A percentile compares a stretch with the other conserved stretches of the same genome.
Conservation (phyloP, 2,113 vertebrate species). For the Pangasianodon gigas region DNA sequence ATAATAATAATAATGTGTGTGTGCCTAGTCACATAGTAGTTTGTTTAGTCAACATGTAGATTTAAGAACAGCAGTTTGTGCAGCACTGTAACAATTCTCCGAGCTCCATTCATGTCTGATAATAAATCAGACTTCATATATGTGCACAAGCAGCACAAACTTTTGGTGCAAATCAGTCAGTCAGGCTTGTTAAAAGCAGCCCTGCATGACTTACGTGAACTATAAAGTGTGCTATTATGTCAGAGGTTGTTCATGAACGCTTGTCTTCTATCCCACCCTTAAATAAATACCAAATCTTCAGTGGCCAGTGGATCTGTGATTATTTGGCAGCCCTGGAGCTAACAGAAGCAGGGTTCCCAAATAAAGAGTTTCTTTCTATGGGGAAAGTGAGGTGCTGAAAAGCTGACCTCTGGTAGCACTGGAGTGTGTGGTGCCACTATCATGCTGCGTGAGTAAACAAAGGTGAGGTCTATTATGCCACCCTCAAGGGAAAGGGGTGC, state of each 20-base stretch:
- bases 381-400: constrained; percentile 72
- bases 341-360: constrained; percentile 67
- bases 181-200: constrained; percentile 51
- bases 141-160: constrained; percentile 35
- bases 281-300: constrained; percentile 71
- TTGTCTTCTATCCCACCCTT: constrained; percentile 66
- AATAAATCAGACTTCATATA: constrained; percentile 38
- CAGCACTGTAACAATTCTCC: constrained; percentile 27
- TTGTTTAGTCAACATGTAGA: neutral
- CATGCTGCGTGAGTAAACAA: constrained; percentile 67
- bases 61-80: neutral
- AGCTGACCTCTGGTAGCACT: constrained; percentile 68
- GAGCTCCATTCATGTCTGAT: constrained; percentile 14
- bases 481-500: constrained; percentile 18
- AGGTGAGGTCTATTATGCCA: constrained; percentile 57
- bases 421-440: constrained; percentile 62
- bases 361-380: constrained; percentile 75
- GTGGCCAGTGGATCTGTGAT: constrained; percentile 71
- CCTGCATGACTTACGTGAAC: constrained; percentile 55
- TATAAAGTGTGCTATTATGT: constrained; percentile 66
- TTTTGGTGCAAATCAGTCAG: constrained; percentile 56
- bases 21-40: neutral
- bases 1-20: neutral
- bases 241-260: constrained; percentile 55
- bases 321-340: constrained; percentile 69